Percentiles rank a stretch among this genome's conserved stretches.
Evolutionary conservation across 1,140 invertebrate species (phyloP).

Genomic region (Megathymus violae): DNA sequence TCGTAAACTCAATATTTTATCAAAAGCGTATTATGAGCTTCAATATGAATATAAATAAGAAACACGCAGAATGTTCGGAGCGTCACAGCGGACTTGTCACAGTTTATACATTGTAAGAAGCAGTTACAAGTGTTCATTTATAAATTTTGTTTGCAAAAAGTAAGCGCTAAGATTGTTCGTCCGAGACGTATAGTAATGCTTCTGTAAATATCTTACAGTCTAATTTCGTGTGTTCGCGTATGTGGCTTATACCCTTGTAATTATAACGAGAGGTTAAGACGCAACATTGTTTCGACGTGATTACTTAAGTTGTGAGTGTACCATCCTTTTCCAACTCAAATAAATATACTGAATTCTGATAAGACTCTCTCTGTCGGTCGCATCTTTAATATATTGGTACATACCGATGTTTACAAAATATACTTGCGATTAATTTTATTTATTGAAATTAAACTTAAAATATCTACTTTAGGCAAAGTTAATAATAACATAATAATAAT

Average conservation of each 20-base stretch:
- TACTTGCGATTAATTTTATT: too few species aligned
- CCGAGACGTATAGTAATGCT: neutral
- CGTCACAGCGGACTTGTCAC: constrained; percentile 47
- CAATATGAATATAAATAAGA: constrained; percentile 26
- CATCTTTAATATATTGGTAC: constrained; percentile 53
- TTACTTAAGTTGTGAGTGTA: constrained; percentile 63
- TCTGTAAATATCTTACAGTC: constrained; percentile 19
- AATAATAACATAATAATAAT: too few species aligned
- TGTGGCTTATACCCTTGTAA: constrained; percentile 41
- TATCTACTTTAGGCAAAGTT: too few species aligned
- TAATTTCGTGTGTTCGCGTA: constrained; percentile 9
- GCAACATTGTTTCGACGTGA: constrained; percentile 75
- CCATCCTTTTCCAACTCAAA: constrained; percentile 74
- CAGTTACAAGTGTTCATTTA: constrained; percentile 31
- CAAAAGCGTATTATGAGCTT: constrained; percentile 21
- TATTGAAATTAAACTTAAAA: too few species aligned
- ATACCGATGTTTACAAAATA: too few species aligned
- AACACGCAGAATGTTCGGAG: constrained; percentile 39
- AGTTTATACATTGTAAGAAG: constrained; percentile 57
- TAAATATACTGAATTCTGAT: constrained; percentile 81
- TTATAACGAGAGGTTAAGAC: constrained; percentile 61
- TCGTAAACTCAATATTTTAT: constrained; percentile 13
- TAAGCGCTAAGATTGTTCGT: neutral
- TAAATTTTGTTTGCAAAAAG: neutral
- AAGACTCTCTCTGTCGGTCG: constrained; percentile 63